Evolutionary conservation across 1,140 invertebrate genomes (phyloP).

Genomic region (Drosophila burlai): DNA sequence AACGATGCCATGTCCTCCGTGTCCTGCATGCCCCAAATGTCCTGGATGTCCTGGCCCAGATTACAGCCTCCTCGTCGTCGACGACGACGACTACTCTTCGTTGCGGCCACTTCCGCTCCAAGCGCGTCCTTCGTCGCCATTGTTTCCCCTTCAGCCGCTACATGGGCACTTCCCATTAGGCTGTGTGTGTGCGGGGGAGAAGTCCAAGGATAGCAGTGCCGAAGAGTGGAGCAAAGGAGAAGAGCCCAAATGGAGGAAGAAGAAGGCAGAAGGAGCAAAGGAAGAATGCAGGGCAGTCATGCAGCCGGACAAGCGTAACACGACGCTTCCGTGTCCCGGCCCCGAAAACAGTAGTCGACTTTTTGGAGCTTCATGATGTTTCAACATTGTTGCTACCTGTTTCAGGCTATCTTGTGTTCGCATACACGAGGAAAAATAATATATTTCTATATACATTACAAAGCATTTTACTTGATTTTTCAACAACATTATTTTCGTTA

Average conservation of each 20-base stretch:
- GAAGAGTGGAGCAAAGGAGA: constrained; percentile 9
- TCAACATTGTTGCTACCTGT: constrained; percentile 62
- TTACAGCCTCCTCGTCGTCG: constrained; percentile 61
- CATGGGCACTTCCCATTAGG: constrained; percentile 68
- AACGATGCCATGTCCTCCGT: constrained; percentile 27
- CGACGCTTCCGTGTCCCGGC: constrained; percentile 70
- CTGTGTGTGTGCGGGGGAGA: constrained; percentile 10
- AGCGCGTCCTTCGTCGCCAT: constrained; percentile 20
- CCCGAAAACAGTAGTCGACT: constrained; percentile 59
- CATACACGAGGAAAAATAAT: constrained; percentile 19
- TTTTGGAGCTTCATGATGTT: constrained; percentile 52
- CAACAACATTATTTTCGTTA: background rate
- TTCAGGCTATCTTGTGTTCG: constrained; percentile 6
- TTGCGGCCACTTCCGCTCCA: constrained; percentile 62
- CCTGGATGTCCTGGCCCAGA: constrained; percentile 63
- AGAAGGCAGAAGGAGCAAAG: constrained; percentile 15
- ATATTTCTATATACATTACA: background rate
- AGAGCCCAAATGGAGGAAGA: constrained; percentile 12
- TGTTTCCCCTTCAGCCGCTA: constrained; percentile 4
- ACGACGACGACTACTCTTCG: constrained; percentile 35
- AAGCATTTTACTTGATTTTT: no score
- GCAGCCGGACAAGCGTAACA: constrained; percentile 78
- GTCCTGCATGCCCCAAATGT: constrained; percentile 45
- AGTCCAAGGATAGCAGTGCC: background rate
- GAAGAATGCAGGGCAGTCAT: constrained; percentile 63